Evolutionary conservation across 2,797 vertebrate species (phyloP).

Genomic region (Gouania willdenowi): DNA sequence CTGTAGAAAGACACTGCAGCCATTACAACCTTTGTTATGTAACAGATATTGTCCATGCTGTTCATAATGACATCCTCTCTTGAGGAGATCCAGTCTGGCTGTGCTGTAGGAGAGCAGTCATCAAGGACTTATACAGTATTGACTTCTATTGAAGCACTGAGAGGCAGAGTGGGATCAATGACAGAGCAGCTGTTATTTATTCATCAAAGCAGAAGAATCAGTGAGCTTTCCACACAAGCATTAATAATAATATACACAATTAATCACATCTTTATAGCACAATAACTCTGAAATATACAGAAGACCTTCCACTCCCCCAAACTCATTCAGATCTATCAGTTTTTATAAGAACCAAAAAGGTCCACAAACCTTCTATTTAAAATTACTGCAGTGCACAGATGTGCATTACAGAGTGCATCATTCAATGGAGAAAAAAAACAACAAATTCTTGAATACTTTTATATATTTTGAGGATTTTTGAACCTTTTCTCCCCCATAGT

Average conservation of each 20-base stretch:
- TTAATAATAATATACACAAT: too few species aligned
- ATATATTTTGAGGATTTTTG: not conserved
- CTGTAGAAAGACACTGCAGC: constrained; percentile 20
- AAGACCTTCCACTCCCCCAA: too few species aligned
- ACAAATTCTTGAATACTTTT: not conserved
- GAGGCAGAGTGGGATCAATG: constrained; percentile 3
- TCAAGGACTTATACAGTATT: not conserved
- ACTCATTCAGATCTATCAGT: not conserved
- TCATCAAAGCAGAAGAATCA: not conserved
- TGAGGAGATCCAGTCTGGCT: constrained; percentile 4
- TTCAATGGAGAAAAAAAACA: not conserved
- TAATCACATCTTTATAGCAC: constrained; percentile 10
- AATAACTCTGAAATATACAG: constrained; percentile 6
- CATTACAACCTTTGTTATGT: constrained; percentile 14
- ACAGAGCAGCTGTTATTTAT: not conserved
- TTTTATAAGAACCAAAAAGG: not conserved
- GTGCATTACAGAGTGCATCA: not conserved
- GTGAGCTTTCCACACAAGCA: not conserved
- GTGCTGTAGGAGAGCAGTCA: not conserved
- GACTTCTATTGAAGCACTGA: constrained; percentile 40
- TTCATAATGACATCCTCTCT: constrained; percentile 2
- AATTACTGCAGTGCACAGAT: not conserved
- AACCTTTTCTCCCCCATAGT: not conserved
- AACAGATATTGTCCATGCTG: constrained; percentile 12
- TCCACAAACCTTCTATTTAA: not conserved